These are phyloP conservation scores for Choloepus hoffmanni DNA, from an alignment of 2,113 vertebrate species.

Conservation along the genomic window DNA sequence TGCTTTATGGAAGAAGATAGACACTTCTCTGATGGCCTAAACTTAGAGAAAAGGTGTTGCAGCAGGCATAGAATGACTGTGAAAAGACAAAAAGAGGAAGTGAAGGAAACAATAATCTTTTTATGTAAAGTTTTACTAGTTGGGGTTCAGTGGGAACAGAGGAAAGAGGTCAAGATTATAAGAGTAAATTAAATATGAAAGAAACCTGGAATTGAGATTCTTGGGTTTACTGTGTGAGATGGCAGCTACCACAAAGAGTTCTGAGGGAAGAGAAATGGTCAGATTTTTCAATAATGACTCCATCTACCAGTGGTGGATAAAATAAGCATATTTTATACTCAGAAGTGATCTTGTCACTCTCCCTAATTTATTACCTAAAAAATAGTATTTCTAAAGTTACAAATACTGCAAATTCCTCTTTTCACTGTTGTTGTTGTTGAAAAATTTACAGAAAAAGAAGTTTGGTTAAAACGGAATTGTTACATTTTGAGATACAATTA, in stretches of 20 bases:
- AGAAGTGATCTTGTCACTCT: background rate
- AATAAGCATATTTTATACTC: background rate
- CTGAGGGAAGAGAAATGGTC: background rate
- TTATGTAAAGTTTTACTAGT: background rate
- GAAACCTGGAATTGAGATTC: background rate
- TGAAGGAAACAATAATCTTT: background rate
- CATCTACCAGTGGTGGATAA: background rate
- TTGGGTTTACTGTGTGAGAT: fast-evolving
- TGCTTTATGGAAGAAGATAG: background rate
- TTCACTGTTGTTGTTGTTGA: background rate
- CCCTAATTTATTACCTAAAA: constrained; percentile 2
- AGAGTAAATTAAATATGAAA: background rate
- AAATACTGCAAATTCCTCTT: background rate
- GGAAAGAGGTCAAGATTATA: background rate
- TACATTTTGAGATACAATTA: constrained; percentile 63
- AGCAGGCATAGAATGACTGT: background rate
- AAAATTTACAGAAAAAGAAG: background rate
- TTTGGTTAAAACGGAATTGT: constrained; percentile 40
- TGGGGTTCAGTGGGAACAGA: background rate
- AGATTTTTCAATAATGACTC: background rate
- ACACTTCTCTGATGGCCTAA: background rate
- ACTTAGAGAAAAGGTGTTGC: background rate
- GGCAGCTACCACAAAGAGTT: no score
- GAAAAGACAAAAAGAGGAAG: background rate
- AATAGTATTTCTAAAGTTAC: background rate